Percentiles rank a stretch among this genome's conserved stretches.
Conservation (phyloP, 2,113 vertebrate species). For the Chiloscyllium plagiosum region DNA sequence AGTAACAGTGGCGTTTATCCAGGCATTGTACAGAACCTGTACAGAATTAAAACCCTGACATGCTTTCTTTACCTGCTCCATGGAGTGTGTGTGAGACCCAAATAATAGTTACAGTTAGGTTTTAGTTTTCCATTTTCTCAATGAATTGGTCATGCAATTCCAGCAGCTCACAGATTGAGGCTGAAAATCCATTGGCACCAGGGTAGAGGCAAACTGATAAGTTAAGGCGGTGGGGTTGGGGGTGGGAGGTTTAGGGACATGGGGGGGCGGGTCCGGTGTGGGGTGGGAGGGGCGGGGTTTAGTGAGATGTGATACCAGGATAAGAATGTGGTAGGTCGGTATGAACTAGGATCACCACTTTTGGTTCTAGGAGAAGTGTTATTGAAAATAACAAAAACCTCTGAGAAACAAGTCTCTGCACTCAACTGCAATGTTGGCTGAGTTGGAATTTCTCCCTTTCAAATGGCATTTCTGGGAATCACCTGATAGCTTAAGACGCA, state of each 20-base stretch:
- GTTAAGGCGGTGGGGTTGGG: too few relatives aligned
- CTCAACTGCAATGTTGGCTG: neutral
- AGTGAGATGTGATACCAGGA: neutral
- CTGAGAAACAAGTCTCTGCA: neutral
- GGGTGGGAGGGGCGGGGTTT: too few relatives aligned
- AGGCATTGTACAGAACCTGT: neutral
- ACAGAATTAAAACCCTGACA: neutral
- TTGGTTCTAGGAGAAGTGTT: neutral
- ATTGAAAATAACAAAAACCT: neutral
- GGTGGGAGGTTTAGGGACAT: too few relatives aligned
- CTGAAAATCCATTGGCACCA: neutral
- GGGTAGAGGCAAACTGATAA: neutral
- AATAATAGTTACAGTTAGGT: neutral
- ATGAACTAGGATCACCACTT: neutral
- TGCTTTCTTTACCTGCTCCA: neutral
- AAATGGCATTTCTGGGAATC: neutral
- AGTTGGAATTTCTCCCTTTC: neutral
- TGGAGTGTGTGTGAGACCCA: neutral
- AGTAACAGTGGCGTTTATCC: too few relatives aligned
- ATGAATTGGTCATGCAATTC: neutral
- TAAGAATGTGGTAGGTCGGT: neutral
- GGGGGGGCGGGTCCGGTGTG: too few relatives aligned
- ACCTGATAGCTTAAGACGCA: neutral
- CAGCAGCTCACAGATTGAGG: neutral
- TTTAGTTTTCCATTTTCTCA: neutral